A percentile compares a stretch with the other conserved stretches of the same genome.
phyloP scores from a whole-genome alignment of 2,888 invertebrate genomes.

The Stramonita haemastoma region DNA sequence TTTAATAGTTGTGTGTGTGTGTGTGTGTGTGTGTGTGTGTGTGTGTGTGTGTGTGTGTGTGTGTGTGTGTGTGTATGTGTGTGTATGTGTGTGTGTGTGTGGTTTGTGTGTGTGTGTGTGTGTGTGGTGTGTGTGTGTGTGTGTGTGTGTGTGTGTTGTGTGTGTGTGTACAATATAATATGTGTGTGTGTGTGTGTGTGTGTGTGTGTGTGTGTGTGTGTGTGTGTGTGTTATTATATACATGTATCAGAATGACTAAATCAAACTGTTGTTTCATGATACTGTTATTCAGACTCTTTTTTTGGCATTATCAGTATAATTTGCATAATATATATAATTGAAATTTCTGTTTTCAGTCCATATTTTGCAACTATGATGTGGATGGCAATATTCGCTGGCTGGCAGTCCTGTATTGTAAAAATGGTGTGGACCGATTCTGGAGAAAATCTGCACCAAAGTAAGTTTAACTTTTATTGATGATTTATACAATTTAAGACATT shows the following conservation, averaged over 20 bases:
- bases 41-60: not conserved
- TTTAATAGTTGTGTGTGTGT: too few species aligned
- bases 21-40: not conserved
- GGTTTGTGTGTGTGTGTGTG: too few species aligned
- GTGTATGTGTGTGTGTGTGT: too few species aligned
- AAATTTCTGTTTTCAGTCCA: conserved; percentile 81
- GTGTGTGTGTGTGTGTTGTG: not conserved
- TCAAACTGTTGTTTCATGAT: too few species aligned
- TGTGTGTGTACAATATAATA: too few species aligned
- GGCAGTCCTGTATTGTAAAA: conserved; percentile 94
- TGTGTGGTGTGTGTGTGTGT: not conserved
- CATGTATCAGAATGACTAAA: not conserved
- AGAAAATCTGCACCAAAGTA: conserved; percentile 88
- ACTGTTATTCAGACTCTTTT: too few species aligned
- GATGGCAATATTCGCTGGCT: conserved; percentile 93
- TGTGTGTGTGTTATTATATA: not conserved
- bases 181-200: not conserved
- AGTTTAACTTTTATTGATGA: conserved; percentile 62
- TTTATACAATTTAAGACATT: too few species aligned
- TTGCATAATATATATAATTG: not conserved
- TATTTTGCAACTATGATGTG: conserved; percentile 86
- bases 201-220: not conserved
- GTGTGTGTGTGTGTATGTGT: not conserved
- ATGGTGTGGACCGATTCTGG: conserved; percentile 96
- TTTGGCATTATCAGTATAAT: too few species aligned